Evolutionary conservation across 1,140 invertebrate species (phyloP), one percentile per base, ranked within the genome.

Genomic region (Apocrypta bakeri): DNA sequence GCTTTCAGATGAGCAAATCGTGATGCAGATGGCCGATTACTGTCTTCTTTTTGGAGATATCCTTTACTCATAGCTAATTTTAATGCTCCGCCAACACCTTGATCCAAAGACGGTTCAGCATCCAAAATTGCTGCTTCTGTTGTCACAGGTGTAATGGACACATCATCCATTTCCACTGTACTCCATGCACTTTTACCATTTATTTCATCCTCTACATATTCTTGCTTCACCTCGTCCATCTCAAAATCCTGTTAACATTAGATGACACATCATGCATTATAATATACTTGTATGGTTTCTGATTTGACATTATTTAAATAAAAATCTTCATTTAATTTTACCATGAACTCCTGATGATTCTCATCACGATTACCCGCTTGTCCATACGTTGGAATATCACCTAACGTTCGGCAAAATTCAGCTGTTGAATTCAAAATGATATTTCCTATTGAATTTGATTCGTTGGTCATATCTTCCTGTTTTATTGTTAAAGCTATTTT

Each of bases 351-450:
- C 69, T 97, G 96, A 78, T 94, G 93, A 90, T 95, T 94, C 91
- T 96, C 96, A 88, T 97, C 97, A 83, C 97, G 92, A 91, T 98
- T 98, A 56, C 97, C 96, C 69, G 97, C 95, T 88, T 96, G 94
- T 21, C 97, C 96, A 91, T 98, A 97, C 0, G 97, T 98, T 56
- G 98, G 98, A 87, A 99, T 98, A 90, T 99, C 98, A 29, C 98
- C 98, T 2, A 99, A 93, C 61, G 97, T 98, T 85, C 98, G 94
- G 90, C 98, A 99, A 93, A 99, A 99, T 93, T 99, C 98, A 0
- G 98, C 98, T 0, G 98, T 99, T 17, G 97, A 95, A 93, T 99
- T 98, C 40, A 99, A 91, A 40, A 97, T 94, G 85, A 99, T 98
- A 83, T 93, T 93, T 2, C 93, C 93, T 27, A 14, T 69, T 0